Base-by-base conservation (phyloP, 2,888 invertebrate genomes). In the Siphlonurus alternatus region DNA sequence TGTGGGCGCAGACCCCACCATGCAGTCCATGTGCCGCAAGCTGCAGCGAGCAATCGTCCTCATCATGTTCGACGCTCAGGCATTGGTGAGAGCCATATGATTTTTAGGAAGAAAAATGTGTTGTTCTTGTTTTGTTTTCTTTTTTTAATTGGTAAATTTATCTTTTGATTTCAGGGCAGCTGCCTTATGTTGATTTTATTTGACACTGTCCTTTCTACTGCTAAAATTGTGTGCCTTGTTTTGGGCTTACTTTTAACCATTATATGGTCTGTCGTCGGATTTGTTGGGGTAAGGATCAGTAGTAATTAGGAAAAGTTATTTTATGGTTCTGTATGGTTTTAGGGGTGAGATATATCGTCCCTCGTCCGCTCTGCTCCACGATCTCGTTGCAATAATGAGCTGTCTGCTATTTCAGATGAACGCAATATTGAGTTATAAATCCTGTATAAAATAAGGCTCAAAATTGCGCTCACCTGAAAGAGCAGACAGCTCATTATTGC, bases 1-100 rank as follows among this genome's bases (percentile, higher is more conserved):
- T 61, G 64, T 64, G 2, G 64, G 64, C 25, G 64, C 53, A 24
- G 64, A 64, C 54, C 64, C 61, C 3, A 61, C n/a, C 19, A 64
- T 64, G 64, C 64, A 64, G 25, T 25, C 24, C 18, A 61, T 64
- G 22, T 64, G 64, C 51, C 53, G 61, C 3, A 53, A 61, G 22
- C 54, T 61, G 18, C 64, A 64, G 20, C n/a, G 60, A 25, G 61
- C 54, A 5, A 53, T 51, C 25, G 64, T 61, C 18, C 54, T 64
- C 19, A 25, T 64, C 23, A 20, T 56, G 1, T 64, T 64, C 59
- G 64, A 64, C 24, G 24, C 61, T n/a, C 64, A 64, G 53, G 61
- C 61, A 1, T 53, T 64, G 15, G 64, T 64, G 22, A 64, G 64
- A 59, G 19, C 22, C 10, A n/a, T n/a, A 38, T 38, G n/a, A 59